Evolutionary conservation across 2,797 vertebrate species (phyloP).

Genomic region (Eupleurogrammus muticus): DNA sequence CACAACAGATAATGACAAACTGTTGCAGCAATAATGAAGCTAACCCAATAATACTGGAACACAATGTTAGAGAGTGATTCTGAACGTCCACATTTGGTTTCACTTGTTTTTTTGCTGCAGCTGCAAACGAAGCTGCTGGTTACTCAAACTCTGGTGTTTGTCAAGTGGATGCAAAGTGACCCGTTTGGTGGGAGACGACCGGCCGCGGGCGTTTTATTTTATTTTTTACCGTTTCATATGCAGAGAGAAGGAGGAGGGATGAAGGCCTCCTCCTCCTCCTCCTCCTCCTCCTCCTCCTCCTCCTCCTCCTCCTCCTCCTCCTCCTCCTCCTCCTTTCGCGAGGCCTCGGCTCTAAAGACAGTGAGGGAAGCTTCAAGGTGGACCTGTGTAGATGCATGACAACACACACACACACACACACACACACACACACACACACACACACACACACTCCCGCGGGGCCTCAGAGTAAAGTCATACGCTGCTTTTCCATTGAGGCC

Average conservation of each 20-base stretch:
- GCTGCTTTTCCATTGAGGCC: conserved; percentile 70
- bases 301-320: conserved; percentile 30
- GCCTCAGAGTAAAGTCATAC: conserved; percentile 59
- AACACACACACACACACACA: not conserved
- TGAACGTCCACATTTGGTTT: not conserved
- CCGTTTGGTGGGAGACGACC: conserved; percentile 57
- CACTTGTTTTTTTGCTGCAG: conserved; percentile 2
- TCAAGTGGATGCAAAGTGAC: conserved; percentile 58
- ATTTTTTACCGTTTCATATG: conserved; percentile 76
- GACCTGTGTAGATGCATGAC: conserved; percentile 58
- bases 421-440: conserved; percentile 24
- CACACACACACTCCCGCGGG: conserved; percentile 61
- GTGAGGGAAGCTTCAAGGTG: conserved; percentile 71
- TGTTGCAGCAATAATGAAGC: too few relatives aligned
- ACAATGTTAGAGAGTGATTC: too few relatives aligned
- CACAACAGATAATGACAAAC: too few relatives aligned
- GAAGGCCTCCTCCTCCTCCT: conserved; percentile 37
- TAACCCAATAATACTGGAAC: too few relatives aligned
- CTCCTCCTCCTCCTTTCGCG: conserved; percentile 25
- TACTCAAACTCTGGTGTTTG: conserved; percentile 17
- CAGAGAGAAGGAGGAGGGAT: conserved; percentile 59
- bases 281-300: conserved; percentile 25
- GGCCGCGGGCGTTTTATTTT: conserved; percentile 37
- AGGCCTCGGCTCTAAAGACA: conserved; percentile 39
- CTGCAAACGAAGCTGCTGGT: conserved; percentile 2